Evolutionary conservation across 2,113 vertebrate genomes (phyloP).

Genomic region (Etheostoma spectabile): DNA sequence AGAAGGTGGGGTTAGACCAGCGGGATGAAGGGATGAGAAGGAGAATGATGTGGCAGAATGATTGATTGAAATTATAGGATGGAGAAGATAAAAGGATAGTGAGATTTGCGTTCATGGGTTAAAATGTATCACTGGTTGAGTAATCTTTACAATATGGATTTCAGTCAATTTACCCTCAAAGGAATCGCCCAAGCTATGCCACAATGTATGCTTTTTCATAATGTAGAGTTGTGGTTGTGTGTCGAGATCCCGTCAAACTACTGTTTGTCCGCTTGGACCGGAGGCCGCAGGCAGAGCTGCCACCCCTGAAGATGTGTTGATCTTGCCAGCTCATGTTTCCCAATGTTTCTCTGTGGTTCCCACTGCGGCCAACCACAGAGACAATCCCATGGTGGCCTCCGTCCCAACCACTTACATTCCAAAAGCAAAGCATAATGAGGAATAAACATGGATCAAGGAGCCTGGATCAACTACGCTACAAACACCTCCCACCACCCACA

Average conservation of each 20-base stretch:
- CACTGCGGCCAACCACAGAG: conserved; percentile 67
- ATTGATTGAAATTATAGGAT: conserved; percentile 48
- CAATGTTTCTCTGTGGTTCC: conserved; percentile 52
- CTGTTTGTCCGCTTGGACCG: conserved; percentile 34
- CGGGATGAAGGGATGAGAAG: conserved; percentile 42
- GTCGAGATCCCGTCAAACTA: conserved; percentile 41
- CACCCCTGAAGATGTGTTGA: conserved; percentile 46
- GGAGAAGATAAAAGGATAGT: conserved; percentile 41
- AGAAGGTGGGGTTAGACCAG: not conserved
- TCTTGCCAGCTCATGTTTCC: conserved; percentile 59
- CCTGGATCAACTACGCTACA: conserved; percentile 1
- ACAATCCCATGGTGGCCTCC: conserved; percentile 61
- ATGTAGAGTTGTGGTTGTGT: conserved; percentile 1
- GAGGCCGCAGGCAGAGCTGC: conserved; percentile 35
- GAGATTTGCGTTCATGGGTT: conserved; percentile 51
- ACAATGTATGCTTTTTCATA: conserved; percentile 47
- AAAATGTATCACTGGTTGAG: conserved; percentile 31
- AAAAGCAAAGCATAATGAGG: conserved; percentile 32
- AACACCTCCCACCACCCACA: conserved; percentile 5
- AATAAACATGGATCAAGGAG: conserved; percentile 13
- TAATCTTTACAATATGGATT: conserved; percentile 59
- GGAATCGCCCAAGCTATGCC: not conserved
- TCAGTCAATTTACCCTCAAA: conserved; percentile 40
- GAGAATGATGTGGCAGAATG: conserved; percentile 40
- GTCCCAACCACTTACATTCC: conserved; percentile 56